Base-by-base conservation (phyloP, 1,140 invertebrate genomes). In the Berghia stephanieae region DNA sequence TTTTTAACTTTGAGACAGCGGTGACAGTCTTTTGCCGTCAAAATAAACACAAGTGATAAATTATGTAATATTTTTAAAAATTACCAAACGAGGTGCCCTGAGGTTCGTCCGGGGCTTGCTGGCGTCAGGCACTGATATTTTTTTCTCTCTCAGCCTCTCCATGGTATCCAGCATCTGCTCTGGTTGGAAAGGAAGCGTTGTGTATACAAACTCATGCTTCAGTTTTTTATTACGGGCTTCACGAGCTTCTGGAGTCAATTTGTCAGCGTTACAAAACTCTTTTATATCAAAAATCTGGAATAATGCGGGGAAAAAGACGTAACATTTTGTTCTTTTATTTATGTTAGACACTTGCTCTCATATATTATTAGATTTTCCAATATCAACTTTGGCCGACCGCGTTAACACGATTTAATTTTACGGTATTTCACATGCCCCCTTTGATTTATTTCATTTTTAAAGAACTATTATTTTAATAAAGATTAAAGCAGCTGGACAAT, bases 211-310 rank as follows among this genome's bases (percentile, higher is more conserved):
- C 4, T 57, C 52, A n/a, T 68, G 67, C 40, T 42, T 67, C 43
- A 76, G 27, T 6, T 38, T 40, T n/a, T 36, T 76, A 18, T 76
- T 44, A 21, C 74, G 21, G n/a, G 13, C 63, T 2, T 67, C 74
- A 3, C 40, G 8, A 2, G 67, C 74, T 13, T 76, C 74, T 3
- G n/a, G 42, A 4, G 74, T 67, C 63, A 76, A 31, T 34, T 68
- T 76, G 43, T 66, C 63, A 8, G n/a, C 74, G 63, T 76, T 76
- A 68, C 74, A 76, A 36, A 76, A 76, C 74, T 76, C 74, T 38
- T 76, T 76, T 10, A 76, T 76, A 38, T 76, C 74, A 40, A 43
- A 76, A 5, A 76, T 68, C 74, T 76, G 24, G 24, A 24, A 40
- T 21, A 46, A n/a, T n/a, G n/a, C n/a, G n/a, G 6, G 40, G 8